Percentiles rank a stretch among this genome's conserved stretches.
Conservation (phyloP, 1,140 invertebrate species). For the Saccostrea glomerata region DNA sequence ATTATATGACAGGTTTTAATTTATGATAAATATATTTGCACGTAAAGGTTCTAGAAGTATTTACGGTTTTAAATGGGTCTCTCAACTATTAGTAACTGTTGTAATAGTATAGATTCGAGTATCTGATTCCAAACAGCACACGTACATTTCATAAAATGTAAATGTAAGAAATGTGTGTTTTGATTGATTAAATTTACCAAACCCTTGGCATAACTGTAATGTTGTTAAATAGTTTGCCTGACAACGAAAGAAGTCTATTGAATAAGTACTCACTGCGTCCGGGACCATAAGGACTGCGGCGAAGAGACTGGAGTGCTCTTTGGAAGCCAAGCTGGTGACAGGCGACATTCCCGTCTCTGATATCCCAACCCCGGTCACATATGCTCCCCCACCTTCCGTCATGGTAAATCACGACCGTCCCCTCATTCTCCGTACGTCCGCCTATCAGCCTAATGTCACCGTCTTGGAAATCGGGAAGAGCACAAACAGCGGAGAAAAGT, state of each 20-base stretch:
- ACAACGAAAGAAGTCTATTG: background rate
- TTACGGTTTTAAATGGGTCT: background rate
- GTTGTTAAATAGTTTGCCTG: background rate
- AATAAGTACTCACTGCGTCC: conserved; percentile 46
- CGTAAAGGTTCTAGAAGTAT: background rate
- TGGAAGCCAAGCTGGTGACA: conserved; percentile 80
- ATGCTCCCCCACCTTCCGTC: conserved; percentile 91
- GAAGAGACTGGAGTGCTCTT: conserved; percentile 30
- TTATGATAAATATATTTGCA: background rate
- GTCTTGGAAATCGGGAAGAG: conserved; percentile 9
- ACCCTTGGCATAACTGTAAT: background rate
- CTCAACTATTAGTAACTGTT: background rate
- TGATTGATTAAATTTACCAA: background rate
- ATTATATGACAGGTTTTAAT: background rate
- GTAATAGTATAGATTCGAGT: background rate
- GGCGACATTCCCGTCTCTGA: conserved; percentile 88
- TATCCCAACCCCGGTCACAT: conserved; percentile 95
- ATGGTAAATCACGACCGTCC: conserved; percentile 93
- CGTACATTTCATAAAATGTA: background rate
- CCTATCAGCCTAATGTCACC: conserved; percentile 65
- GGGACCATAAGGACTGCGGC: conserved; percentile 38
- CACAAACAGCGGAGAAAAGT: background rate
- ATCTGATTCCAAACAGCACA: background rate
- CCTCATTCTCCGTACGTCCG: conserved; percentile 79
- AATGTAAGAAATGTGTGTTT: background rate